Evolutionary conservation across 2,888 invertebrate species (phyloP), one percentile per base, ranked within the genome.

Genomic region (Bursaphelenchus okinawaensis): DNA sequence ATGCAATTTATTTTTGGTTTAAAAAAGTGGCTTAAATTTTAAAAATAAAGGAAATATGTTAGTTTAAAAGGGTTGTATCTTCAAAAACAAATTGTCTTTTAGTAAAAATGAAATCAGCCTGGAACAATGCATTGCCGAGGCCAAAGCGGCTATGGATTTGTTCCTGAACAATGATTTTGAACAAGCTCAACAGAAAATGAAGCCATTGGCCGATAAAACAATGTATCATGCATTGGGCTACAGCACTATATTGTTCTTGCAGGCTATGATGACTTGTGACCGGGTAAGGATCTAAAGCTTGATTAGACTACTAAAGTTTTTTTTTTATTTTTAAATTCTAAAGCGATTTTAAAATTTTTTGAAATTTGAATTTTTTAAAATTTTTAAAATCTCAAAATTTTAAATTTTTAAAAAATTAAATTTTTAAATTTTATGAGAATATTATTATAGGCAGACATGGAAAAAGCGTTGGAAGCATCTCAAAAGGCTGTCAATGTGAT

Each of bases 231-330:
- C 93, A 0, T 86, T 94, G 63, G 94, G 94, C 1, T 88, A 89
- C 70, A 89, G 91, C 4, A 91, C 92, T 28, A 92, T 95, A 82
- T 87, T 90, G 76, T 94, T 91, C 83, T 9, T 95, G 40, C 92
- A 94, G 82, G 93, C 94, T 0, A 89, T 93, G 82, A 87, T 96
- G 80, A 94, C 94, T 1, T 92, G 93, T 82, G 93, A 95, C 83
- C 89, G 89, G 78, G 88, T 87, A 79, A 62, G 63, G n/a, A 4
- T 24, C n/a, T 40, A n/a, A n/a, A n/a, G n/a, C n/a, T n/a, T n/a
- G n/a, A n/a, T n/a, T n/a, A n/a, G n/a, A n/a, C n/a, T n/a, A n/a
- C n/a, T n/a, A n/a, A n/a, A n/a, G n/a, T n/a, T n/a, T n/a, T n/a
- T n/a, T n/a, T n/a, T n/a, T n/a, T n/a, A n/a, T n/a, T n/a, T n/a